Evolutionary conservation across 2,888 invertebrate genomes (phyloP).

Genomic region (Monoplex corrugatus): DNA sequence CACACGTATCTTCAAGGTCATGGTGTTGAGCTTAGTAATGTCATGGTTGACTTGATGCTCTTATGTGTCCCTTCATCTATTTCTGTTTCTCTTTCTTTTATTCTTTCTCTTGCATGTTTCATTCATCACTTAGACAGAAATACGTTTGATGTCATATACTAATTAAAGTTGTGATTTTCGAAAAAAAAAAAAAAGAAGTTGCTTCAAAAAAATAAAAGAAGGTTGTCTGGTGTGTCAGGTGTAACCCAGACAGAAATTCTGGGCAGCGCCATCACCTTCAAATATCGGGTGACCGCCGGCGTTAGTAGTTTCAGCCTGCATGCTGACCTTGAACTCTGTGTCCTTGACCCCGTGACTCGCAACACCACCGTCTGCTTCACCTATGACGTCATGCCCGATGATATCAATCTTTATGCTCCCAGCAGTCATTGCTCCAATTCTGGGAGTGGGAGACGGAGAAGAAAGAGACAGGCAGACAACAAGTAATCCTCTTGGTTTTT

Average conservation of each 20-base stretch:
- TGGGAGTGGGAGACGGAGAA: not conserved
- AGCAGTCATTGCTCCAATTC: not conserved
- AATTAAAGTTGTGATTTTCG: too few species aligned
- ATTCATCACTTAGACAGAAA: too few species aligned
- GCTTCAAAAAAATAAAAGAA: too few species aligned
- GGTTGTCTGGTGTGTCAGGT: slow-evolving; percentile 15
- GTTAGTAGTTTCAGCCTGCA: slow-evolving; percentile 21
- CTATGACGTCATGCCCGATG: slow-evolving; percentile 20
- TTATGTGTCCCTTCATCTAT: too few species aligned
- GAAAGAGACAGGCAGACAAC: not conserved
- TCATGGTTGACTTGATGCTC: too few species aligned
- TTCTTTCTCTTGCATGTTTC: too few species aligned
- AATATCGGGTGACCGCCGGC: not conserved
- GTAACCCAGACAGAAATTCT: not conserved
- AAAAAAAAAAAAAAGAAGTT: too few species aligned
- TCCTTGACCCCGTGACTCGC: slow-evolving; percentile 3
- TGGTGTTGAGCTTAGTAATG: too few species aligned
- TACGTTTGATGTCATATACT: too few species aligned
- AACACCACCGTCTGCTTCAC: not conserved
- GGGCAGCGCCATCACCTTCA: slow-evolving; percentile 39
- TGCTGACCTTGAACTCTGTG: slow-evolving; percentile 26
- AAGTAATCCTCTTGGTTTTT: too few species aligned
- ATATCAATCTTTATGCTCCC: slow-evolving; percentile 28
- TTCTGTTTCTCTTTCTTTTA: too few species aligned
- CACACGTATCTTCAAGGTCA: too few species aligned